Evolutionary conservation across 92 coral and sea anemone genomes (phyloP), one percentile per base, ranked within the genome.

Genomic region (Epizoanthus illoricatus): DNA sequence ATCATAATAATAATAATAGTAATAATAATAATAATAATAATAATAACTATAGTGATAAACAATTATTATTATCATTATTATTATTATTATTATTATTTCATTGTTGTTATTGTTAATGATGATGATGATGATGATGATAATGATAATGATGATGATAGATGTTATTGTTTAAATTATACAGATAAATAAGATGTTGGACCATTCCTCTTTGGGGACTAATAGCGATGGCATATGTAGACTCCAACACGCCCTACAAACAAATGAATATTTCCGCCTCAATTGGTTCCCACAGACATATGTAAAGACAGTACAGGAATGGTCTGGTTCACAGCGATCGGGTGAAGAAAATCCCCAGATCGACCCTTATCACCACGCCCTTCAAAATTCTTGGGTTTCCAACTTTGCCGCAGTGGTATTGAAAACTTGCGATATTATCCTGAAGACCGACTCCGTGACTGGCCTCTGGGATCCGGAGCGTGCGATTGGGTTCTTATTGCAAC

Each of bases 221-320:
- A 65, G 72, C 15, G 67, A 69, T 43, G 90, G 90, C 61, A 15
- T 74, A 10, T 84, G 86, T 85, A 91, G 80, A 45, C 85, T 91
- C 65, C 74, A 80, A 59, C 72, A 80, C 39, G 73, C 86, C 69
- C 88, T 90, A 24, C 85, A 84, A 36, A 76, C 75, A 11, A 61
- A 90, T 45, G 93, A 91, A 28, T 91, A 91, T 80, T 79, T 83
- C 61, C 92, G 88, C 28, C 81, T 86, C 4, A 90, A 90, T 59
- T 89, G 95, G 95, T 89, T 91, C 54, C 95, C 95, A 1, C 95
- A 91, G 57, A 91, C 80, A 84, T 65, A 80, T 1, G 91, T 84
- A 11, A 60, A 45, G 49, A 87, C 86, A 2, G 95, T 91, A 6
- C 82, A 82, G 83, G 82, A 91, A 61, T 91, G 95, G 95, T 72